Conservation (phyloP, 2,113 vertebrate genomes). For the Acanthisitta chloris region DNA sequence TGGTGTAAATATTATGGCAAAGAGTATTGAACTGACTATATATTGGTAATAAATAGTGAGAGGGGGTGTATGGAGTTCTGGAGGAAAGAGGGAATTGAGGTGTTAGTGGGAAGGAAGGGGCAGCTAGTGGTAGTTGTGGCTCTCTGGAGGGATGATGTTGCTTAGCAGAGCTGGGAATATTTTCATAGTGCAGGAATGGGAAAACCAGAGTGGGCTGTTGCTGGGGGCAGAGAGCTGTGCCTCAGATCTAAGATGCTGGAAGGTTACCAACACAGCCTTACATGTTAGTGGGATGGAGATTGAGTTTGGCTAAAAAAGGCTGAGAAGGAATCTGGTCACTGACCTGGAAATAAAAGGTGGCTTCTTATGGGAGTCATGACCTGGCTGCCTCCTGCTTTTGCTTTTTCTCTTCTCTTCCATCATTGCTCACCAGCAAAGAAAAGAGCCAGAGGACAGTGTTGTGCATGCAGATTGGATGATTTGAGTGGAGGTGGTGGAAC, state of each 20-base stretch:
- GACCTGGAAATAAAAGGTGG: slow-evolving; percentile 35
- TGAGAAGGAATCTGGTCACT: slow-evolving; percentile 4
- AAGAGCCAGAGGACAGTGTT: neutral
- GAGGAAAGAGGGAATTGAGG: neutral
- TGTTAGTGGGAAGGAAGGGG: neutral
- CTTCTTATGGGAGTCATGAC: slow-evolving; percentile 14
- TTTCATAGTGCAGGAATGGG: neutral
- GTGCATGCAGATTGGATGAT: slow-evolving; percentile 9
- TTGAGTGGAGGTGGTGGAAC: slow-evolving; percentile 10
- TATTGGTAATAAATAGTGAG: neutral
- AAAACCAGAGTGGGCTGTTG: neutral
- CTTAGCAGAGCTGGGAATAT: neutral
- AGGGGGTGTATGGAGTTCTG: neutral
- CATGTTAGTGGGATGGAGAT: neutral
- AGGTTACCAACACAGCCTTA: neutral
- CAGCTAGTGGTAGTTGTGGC: neutral
- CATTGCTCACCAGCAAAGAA: neutral
- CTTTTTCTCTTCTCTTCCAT: neutral
- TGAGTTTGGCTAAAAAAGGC: neutral
- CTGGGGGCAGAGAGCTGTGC: neutral
- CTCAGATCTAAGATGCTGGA: neutral
- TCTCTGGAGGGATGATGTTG: neutral
- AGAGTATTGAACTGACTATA: neutral
- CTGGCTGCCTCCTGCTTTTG: neutral
- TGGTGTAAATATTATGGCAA: neutral